Evolutionary conservation across 2,888 invertebrate species (phyloP).

Genomic region (Trachelus tabidus): DNA sequence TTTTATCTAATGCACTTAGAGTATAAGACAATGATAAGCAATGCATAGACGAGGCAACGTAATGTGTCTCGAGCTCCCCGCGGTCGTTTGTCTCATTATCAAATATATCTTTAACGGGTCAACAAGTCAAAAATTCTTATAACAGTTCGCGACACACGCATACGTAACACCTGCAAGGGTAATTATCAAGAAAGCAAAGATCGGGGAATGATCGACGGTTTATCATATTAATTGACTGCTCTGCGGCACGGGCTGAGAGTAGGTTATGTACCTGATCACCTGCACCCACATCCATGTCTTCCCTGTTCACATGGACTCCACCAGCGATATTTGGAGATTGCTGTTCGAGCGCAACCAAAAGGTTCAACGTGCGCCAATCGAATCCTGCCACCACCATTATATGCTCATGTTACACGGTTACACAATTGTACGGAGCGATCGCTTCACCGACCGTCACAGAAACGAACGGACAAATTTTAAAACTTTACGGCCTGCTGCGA

Average conservation of each 20-base stretch:
- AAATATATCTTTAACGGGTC: background rate
- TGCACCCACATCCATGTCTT: conserved; percentile 93
- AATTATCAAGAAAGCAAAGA: conserved; percentile 12
- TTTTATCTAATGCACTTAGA: background rate
- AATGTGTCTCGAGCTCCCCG: background rate
- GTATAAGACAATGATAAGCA: background rate
- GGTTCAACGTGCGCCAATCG: conserved; percentile 99
- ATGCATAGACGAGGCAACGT: background rate
- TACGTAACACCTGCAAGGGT: conserved; percentile 3
- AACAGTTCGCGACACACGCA: background rate
- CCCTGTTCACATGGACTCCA: conserved; percentile 90
- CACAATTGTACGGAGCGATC: background rate
- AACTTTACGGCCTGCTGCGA: background rate
- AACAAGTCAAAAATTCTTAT: background rate
- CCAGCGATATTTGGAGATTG: conserved; percentile 96
- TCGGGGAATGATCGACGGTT: conserved; percentile 7
- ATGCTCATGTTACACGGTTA: conserved; percentile 53
- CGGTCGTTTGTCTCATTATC: too few species aligned
- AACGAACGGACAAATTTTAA: background rate
- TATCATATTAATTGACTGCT: conserved; percentile 51
- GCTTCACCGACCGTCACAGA: background rate
- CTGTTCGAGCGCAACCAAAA: conserved; percentile 97
- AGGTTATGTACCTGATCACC: conserved; percentile 91
- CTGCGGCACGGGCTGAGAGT: conserved; percentile 62
- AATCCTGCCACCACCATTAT: conserved; percentile 79